Evolutionary conservation across 2,888 invertebrate species (phyloP), one percentile per base, ranked within the genome.

Genomic region (Dicranocentrus wangi): DNA sequence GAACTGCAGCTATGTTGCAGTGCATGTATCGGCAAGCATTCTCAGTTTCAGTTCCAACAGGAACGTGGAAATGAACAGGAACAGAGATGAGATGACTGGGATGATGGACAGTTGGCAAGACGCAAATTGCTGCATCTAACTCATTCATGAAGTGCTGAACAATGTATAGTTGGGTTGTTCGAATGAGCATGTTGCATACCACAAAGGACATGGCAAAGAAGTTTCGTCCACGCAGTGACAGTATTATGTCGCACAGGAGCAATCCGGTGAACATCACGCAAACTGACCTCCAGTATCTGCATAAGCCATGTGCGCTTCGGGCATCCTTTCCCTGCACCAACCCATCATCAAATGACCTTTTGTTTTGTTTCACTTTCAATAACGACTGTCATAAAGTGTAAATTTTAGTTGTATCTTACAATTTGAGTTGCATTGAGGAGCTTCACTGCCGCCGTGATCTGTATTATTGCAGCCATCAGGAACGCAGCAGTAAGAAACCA

Each of bases 371-470:
- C 5, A 39, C 13, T 39, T 39, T 39, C n/a, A n/a, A n/a, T n/a
- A n/a, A n/a, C n/a, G n/a, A n/a, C n/a, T n/a, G n/a, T n/a, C n/a
- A n/a, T n/a, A n/a, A n/a, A n/a, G n/a, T n/a, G n/a, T n/a, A n/a
- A n/a, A n/a, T n/a, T n/a, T n/a, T n/a, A n/a, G n/a, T n/a, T n/a
- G n/a, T n/a, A n/a, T n/a, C 70, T 70, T 81, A 81, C 81, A 55
- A 76, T 65, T 53, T 81, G 75, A 21, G 75, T 81, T 21, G 81
- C 75, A 63, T 76, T 81, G 39, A 81, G 60, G 13, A 81, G 47
- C 28, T 81, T 81, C 13, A 81, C 76, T 2, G 81, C 81, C 53
- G 81, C 81, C 5, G 75, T 66, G 8, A 81, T 65, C 58, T 81
- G 81, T n/a, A 81, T 69, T 10, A 81, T 75, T 5, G 75, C 75